phyloP scores from a whole-genome alignment of 2,113 vertebrate genomes.

The Strix aluco region DNA sequence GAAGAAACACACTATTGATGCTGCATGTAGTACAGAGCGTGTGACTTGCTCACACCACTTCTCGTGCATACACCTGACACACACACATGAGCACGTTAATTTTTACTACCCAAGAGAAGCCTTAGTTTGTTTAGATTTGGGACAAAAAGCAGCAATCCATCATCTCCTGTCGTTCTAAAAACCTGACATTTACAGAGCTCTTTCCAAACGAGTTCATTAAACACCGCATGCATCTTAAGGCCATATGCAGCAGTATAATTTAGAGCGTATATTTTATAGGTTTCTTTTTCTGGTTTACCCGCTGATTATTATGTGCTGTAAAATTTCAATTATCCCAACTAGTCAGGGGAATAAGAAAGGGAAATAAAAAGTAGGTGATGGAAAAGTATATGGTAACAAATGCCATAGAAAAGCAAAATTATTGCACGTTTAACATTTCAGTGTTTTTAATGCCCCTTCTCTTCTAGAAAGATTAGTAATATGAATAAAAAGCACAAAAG shows the following conservation, averaged over 20 bases:
- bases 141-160: background rate
- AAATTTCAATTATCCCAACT: constrained; percentile 39
- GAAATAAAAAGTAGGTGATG: background rate
- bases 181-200: background rate
- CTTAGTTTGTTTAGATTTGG: background rate
- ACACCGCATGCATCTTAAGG: background rate
- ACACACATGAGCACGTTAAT: fast-evolving
- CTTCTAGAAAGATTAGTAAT: background rate
- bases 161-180: background rate
- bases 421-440: background rate
- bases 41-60: background rate
- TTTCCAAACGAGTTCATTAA: background rate
- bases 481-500: background rate
- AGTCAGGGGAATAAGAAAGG: constrained; percentile 18
- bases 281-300: constrained; percentile 14
- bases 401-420: background rate
- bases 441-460: background rate
- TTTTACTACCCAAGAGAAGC: background rate
- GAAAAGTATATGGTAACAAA: background rate
- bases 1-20: background rate
- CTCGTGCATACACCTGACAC: background rate
- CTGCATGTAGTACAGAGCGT: background rate
- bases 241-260: constrained; percentile 18
- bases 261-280: constrained; percentile 6
- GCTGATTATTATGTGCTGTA: constrained; percentile 22